These are phyloP conservation scores for Tubulanus polymorphus DNA, from an alignment of 2,888 invertebrate species.

Conservation along the genomic window DNA sequence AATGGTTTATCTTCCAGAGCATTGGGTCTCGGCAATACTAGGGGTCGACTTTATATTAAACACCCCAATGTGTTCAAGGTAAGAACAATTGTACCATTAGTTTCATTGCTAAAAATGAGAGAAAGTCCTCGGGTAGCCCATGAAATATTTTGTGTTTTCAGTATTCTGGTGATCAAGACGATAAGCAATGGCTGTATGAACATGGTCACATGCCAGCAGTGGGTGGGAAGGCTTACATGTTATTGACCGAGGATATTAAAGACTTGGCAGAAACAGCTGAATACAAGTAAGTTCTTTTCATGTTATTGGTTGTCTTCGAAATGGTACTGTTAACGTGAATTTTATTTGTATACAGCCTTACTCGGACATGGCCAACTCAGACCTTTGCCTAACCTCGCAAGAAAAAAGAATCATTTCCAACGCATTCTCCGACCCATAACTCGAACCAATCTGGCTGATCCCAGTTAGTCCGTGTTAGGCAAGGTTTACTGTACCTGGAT, in stretches of 20 bases:
- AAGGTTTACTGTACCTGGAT: no score
- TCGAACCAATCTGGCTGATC: no score
- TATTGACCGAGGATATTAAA: conserved; percentile 73
- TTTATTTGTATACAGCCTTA: no score
- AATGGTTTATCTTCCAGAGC: no score
- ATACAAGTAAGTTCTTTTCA: conserved; percentile 55
- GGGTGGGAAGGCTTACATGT: conserved; percentile 74
- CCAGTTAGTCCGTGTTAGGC: no score
- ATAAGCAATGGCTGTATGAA: conserved; percentile 76
- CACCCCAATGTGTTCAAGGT: conserved; percentile 70
- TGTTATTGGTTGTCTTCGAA: no score
- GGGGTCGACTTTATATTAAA: conserved; percentile 71
- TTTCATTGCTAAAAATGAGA: neutral
- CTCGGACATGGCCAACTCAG: no score
- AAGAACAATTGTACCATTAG: conserved; percentile 1
- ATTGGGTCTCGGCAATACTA: conserved; percentile 70
- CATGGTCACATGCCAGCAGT: conserved; percentile 73
- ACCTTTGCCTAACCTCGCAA: no score
- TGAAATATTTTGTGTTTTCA: conserved; percentile 22
- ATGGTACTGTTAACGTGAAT: no score
- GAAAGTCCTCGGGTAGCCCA: neutral
- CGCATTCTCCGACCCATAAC: no score
- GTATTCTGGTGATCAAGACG: conserved; percentile 75
- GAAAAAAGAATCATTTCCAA: no score
- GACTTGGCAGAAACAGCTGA: conserved; percentile 71